Percentiles rank a stretch among this genome's conserved stretches.
phyloP scores from a whole-genome alignment of 2,113 vertebrate species.

The Coptodon bakossiorum region DNA sequence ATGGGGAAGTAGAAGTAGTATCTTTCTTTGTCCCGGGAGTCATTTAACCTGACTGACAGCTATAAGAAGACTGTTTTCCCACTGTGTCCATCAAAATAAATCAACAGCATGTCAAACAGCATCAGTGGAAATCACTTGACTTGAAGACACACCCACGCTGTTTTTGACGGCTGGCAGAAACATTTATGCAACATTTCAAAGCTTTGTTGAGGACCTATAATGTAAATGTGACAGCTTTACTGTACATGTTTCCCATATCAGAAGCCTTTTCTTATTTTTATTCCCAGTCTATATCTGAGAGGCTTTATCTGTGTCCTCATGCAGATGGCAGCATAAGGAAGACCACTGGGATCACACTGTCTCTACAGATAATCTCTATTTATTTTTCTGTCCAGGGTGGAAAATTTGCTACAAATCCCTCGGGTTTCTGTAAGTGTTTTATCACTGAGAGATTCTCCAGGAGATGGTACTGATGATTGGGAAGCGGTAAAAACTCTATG shows the following conservation, averaged over 20 bases:
- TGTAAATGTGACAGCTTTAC: not conserved
- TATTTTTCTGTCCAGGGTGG: conserved; percentile 69
- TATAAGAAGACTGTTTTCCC: not conserved
- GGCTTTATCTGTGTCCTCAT: conserved; percentile 41
- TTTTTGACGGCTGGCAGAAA: not conserved
- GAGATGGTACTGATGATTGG: conserved; percentile 40
- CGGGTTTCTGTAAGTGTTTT: conserved; percentile 42
- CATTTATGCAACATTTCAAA: not conserved
- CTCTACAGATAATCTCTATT: conserved; percentile 69
- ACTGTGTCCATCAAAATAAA: not conserved
- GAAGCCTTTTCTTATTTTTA: not conserved
- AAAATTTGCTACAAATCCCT: conserved; percentile 60
- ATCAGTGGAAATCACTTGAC: not conserved
- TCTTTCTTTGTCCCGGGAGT: not conserved
- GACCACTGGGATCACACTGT: conserved; percentile 54
- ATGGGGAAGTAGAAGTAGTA: not conserved
- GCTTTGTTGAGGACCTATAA: not conserved
- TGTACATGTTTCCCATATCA: not conserved
- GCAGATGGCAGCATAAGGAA: conserved; percentile 9
- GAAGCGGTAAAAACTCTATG: conserved; percentile 28
- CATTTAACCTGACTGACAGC: conserved; percentile 3
- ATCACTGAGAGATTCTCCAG: conserved; percentile 47
- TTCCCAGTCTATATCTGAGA: conserved; percentile 6
- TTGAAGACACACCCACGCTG: not conserved
- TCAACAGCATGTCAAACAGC: not conserved